Conservation (phyloP, 2,797 vertebrate genomes). For the Sylvilagus floridanus region DNA sequence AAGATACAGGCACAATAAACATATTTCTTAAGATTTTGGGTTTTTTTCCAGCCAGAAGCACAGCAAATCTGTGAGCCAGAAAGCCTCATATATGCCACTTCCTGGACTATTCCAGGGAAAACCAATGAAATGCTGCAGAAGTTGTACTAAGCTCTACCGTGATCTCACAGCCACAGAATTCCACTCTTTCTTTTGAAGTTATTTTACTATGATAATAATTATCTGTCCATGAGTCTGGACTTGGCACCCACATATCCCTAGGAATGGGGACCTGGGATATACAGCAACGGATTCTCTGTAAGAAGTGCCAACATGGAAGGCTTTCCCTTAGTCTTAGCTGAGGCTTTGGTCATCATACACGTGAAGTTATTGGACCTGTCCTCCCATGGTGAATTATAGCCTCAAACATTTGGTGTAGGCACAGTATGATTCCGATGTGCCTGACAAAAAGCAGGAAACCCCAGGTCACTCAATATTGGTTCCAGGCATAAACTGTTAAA, state of each 20-base stretch:
- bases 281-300: not conserved
- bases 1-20: constrained; percentile 84
- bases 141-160: constrained; percentile 71
- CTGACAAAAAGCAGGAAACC: constrained; percentile 47
- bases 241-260: not conserved
- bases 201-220: constrained; percentile 77
- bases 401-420: constrained; percentile 24
- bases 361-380: not conserved
- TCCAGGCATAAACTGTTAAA: constrained; percentile 72
- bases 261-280: not conserved
- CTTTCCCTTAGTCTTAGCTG: not conserved
- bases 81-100: constrained; percentile 77
- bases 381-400: not conserved
- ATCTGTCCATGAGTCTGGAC: constrained; percentile 61
- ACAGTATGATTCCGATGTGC: not conserved
- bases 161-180: constrained; percentile 82
- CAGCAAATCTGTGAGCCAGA: constrained; percentile 82
- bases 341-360: not conserved
- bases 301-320: not conserved
- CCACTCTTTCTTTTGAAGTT: constrained; percentile 82
- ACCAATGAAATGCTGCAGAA: constrained; percentile 79
- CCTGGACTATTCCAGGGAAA: constrained; percentile 79
- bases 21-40: constrained; percentile 81
- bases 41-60: constrained; percentile 77
- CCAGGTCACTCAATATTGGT: constrained; percentile 53